phyloP scores from a whole-genome alignment of 2,797 vertebrate species.

The Distichodus sexfasciatus region DNA sequence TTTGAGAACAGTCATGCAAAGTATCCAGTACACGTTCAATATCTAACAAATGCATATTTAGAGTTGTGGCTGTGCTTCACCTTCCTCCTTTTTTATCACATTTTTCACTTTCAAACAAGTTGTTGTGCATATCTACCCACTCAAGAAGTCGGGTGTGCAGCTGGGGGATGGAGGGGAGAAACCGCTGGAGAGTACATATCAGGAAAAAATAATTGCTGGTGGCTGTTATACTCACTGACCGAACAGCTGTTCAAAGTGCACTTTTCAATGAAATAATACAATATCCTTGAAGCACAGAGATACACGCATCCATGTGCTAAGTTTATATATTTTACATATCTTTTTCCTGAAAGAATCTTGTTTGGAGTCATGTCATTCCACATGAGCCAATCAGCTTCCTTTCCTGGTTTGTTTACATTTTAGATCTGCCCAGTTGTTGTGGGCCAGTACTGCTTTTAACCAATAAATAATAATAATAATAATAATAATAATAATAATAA shows the following conservation, averaged over 20 bases:
- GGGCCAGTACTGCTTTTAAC: conserved; percentile 2
- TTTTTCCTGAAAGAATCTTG: conserved; percentile 1
- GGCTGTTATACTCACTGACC: neutral
- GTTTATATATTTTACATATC: conserved; percentile 16
- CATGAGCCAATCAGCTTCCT: conserved; percentile 43
- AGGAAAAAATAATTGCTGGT: conserved; percentile 26
- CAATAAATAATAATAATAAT: neutral
- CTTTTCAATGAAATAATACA: neutral
- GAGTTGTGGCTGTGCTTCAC: neutral
- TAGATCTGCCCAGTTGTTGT: neutral
- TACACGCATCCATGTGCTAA: neutral
- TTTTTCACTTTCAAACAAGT: neutral
- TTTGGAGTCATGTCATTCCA: conserved; percentile 20
- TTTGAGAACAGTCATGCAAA: neutral
- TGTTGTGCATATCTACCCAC: neutral
- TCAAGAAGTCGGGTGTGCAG: neutral
- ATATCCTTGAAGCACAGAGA: neutral
- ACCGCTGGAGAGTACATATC: neutral
- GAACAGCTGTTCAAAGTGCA: neutral
- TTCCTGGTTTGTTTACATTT: conserved; percentile 52
- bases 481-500: neutral
- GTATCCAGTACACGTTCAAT: conserved; percentile 30
- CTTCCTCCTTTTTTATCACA: conserved; percentile 1
- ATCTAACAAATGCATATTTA: neutral
- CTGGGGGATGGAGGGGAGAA: neutral